Base-by-base conservation (phyloP, 2,888 invertebrate species). In the Eumacrocentrus americanus region DNA sequence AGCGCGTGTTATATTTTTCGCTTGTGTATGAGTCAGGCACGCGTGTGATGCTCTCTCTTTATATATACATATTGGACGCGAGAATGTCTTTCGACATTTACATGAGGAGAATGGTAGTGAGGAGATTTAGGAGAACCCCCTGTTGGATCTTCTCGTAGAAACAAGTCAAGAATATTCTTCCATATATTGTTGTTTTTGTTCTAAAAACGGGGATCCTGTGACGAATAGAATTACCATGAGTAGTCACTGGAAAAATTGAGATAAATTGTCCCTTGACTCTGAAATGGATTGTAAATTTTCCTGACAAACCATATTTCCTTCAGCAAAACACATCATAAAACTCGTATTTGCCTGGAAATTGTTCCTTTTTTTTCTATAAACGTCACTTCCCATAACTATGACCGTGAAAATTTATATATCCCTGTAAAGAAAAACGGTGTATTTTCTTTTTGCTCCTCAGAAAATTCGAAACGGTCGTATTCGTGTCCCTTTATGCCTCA, bases 121-220 rank as follows among this genome's bases (percentile, higher is more conserved):
- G 58, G 14, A 18, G 34, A 58, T 66, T 54, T 59, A 50, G 56
- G 56, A 37, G n/a, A 67, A 71, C 74, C 76, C 75, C 76, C 56
- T 70, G 75, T n/a, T 73, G 68, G 77, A 74, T 75, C 71, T 71
- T 67, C 70, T 65, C 64, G 68, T 67, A 65, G 68, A 68, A 71
- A 64, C 68, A 65, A 67, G 61, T 60, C 57, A 61, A 38, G 55
- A 60, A 67, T 67, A 62, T 66, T 60, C 35, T 22, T 53, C 42
- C 34, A n/a, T 42, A 42, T 58, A 58, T 42, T 47, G 22, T 58
- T 62, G 20, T 53, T 61, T 47, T 35, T n/a, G n/a, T n/a, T n/a
- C n/a, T n/a, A n/a, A n/a, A n/a, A n/a, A 47, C 38, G 35, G 29
- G 37, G 22, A 22, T 53, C 37, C 14, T n/a, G n/a, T n/a, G n/a